Percentiles rank a stretch among this genome's conserved stretches.
phyloP scores from a whole-genome alignment of 2,797 vertebrate genomes.

The Cephalopachus bancanus region DNA sequence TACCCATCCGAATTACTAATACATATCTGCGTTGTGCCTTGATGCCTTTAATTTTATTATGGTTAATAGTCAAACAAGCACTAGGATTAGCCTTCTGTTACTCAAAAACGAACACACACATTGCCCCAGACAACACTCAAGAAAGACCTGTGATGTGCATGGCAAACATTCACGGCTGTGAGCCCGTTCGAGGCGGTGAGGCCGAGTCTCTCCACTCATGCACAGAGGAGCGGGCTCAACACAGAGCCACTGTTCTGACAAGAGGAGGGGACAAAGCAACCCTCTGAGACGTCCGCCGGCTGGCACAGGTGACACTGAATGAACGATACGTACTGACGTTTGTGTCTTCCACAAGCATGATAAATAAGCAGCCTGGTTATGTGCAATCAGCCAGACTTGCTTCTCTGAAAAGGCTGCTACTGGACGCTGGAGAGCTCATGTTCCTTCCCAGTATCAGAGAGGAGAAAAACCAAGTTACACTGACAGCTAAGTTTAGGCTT shows the following conservation, averaged over 20 bases:
- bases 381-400: slow-evolving; percentile 81
- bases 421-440: slow-evolving; percentile 67
- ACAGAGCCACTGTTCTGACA: slow-evolving; percentile 80
- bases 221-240: slow-evolving; percentile 84
- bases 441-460: slow-evolving; percentile 74
- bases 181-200: slow-evolving; percentile 73
- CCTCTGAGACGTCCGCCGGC: slow-evolving; percentile 82
- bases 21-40: slow-evolving; percentile 89
- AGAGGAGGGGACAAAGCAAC: slow-evolving; percentile 82
- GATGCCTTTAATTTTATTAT: slow-evolving; percentile 84
- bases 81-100: slow-evolving; percentile 79
- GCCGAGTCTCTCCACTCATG: slow-evolving; percentile 83
- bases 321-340: slow-evolving; percentile 89
- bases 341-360: slow-evolving; percentile 89
- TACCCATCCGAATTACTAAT: slow-evolving; percentile 33
- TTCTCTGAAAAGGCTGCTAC: slow-evolving; percentile 83
- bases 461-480: slow-evolving; percentile 74
- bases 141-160: slow-evolving; percentile 81
- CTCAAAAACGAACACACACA: slow-evolving; percentile 75
- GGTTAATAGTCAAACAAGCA: slow-evolving; percentile 88
- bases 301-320: slow-evolving; percentile 85
- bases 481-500: not conserved
- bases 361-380: slow-evolving; percentile 85
- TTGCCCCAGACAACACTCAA: slow-evolving; percentile 83
- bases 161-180: slow-evolving; percentile 79